Evolutionary conservation across 2,113 vertebrate species (phyloP).

Genomic region (Petrocephalus zakoni): DNA sequence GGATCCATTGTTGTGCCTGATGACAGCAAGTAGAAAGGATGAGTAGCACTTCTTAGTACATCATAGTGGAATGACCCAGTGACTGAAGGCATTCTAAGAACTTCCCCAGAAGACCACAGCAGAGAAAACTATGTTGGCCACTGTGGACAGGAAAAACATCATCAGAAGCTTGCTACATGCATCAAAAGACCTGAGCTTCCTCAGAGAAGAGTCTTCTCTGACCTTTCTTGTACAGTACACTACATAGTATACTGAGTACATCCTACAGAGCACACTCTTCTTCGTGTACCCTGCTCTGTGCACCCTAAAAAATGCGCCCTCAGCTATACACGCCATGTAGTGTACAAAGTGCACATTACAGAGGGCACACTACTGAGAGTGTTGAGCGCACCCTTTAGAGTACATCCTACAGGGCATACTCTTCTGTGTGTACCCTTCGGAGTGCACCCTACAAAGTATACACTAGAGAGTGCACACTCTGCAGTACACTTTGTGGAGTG

Average conservation of each 20-base stretch:
- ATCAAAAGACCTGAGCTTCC: background rate
- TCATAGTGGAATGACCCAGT: too few relatives aligned
- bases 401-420: background rate
- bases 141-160: background rate
- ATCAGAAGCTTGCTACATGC: background rate
- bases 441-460: background rate
- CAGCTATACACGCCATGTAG: background rate
- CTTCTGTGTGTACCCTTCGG: background rate
- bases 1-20: background rate
- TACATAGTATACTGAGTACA: background rate
- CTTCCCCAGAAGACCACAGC: too few relatives aligned
- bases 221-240: background rate
- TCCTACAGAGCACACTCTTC: background rate
- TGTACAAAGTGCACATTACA: background rate
- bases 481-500: background rate
- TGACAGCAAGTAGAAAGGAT: background rate
- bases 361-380: background rate
- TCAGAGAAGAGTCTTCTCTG: background rate
- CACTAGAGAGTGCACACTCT: background rate
- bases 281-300: background rate
- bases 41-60: background rate
- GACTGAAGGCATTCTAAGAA: too few relatives aligned
- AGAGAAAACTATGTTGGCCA: background rate
- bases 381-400: background rate
- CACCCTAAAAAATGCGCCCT: background rate